These are phyloP conservation scores for Mesaphorura yosii DNA, from an alignment of 1,140 invertebrate genomes.

Conservation along the genomic window DNA sequence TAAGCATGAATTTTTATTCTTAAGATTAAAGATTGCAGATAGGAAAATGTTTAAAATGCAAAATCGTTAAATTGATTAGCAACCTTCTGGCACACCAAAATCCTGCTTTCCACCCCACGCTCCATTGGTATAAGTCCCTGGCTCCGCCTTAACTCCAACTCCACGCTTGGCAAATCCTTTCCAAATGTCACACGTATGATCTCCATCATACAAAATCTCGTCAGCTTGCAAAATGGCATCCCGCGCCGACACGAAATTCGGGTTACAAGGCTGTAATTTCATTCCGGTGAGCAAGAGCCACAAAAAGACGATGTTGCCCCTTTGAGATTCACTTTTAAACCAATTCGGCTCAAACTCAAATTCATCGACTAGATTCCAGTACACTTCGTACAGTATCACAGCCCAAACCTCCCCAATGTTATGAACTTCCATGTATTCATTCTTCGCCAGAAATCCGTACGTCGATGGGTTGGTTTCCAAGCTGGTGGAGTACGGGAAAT, in stretches of 20 bases:
- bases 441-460: not conserved
- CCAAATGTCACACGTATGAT: not conserved
- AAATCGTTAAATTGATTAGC: too few relatives aligned
- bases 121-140: too few relatives aligned
- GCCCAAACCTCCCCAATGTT: slow-evolving; percentile 1
- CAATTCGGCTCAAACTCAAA: slow-evolving; percentile 4
- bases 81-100: too few relatives aligned
- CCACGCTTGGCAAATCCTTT: slow-evolving; percentile 6
- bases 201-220: not conserved
- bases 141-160: not conserved
- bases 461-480: not conserved
- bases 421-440: not conserved
- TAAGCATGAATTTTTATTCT: too few relatives aligned
- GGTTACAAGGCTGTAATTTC: slow-evolving; percentile 3
- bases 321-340: not conserved
- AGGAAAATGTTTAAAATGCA: too few relatives aligned
- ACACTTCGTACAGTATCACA: slow-evolving; percentile 3
- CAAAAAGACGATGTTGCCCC: not conserved
- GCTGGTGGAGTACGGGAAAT: slow-evolving; percentile 1
- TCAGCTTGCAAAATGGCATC: slow-evolving; percentile 3
- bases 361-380: slow-evolving; percentile 6
- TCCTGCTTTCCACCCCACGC: too few relatives aligned
- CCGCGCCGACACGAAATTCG: not conserved
- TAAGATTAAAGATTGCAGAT: too few relatives aligned
- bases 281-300: not conserved